Percentiles rank a stretch among this genome's conserved stretches.
Conservation (phyloP, 2,888 invertebrate genomes). For the Habroteleia sp. region DNA sequence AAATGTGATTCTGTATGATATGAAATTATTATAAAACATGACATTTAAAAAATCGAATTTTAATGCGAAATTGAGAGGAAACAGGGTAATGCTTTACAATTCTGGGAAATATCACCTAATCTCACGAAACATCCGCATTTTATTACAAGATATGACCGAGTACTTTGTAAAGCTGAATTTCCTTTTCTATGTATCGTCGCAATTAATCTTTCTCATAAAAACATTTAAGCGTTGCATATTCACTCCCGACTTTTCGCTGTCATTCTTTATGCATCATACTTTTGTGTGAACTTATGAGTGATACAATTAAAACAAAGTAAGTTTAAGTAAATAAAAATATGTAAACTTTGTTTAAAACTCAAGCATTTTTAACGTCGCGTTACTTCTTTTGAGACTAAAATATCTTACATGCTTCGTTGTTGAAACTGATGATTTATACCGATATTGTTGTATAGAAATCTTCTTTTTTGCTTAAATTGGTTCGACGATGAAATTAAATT, state of each 20-base stretch:
- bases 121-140: constrained; percentile 32
- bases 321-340: constrained; percentile 17
- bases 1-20: no score
- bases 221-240: constrained; percentile 30
- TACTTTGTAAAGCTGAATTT: constrained; percentile 26
- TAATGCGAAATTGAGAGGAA: constrained; percentile 1
- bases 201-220: constrained; percentile 47
- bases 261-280: constrained; percentile 17
- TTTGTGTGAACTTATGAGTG: constrained; percentile 19
- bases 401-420: no score
- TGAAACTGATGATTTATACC: no score
- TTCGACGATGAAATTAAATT: no score
- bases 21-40: neutral
- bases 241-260: constrained; percentile 30
- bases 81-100: constrained; percentile 7
- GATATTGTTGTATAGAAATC: no score
- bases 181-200: constrained; percentile 36
- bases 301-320: constrained; percentile 20
- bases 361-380: neutral
- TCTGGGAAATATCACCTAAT: constrained; percentile 13
- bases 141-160: constrained; percentile 32
- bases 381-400: neutral
- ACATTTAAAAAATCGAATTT: neutral
- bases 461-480: no score
- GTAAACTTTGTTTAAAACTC: no score